Evolutionary conservation across 1,140 invertebrate genomes (phyloP).

Genomic region (Oedothorax gibbosus): DNA sequence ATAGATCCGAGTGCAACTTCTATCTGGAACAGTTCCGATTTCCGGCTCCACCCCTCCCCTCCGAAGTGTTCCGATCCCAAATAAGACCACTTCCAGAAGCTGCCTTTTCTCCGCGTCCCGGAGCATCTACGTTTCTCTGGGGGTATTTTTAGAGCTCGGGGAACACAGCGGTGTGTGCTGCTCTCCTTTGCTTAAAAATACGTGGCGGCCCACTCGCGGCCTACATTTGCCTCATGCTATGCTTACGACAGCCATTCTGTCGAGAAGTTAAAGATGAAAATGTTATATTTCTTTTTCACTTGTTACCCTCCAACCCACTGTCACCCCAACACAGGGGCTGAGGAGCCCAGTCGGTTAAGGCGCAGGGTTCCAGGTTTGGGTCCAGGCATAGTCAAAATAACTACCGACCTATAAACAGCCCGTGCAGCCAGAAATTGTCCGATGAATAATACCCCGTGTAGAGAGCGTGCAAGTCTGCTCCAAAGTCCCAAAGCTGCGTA

Average conservation of each 20-base stretch:
- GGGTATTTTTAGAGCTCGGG: conserved; percentile 33
- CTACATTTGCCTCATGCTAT: conserved; percentile 10
- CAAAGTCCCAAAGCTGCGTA: too few relatives aligned
- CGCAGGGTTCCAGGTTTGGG: too few relatives aligned
- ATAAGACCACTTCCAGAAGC: conserved; percentile 47
- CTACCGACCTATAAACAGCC: too few relatives aligned
- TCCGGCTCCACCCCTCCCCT: conserved; percentile 20
- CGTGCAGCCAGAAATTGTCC: too few relatives aligned
- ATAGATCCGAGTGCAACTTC: background rate
- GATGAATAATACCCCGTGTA: too few relatives aligned
- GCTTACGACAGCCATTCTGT: conserved; percentile 19
- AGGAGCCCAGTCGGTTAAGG: too few relatives aligned
- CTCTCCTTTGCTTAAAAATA: conserved; percentile 23
- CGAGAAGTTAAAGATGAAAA: too few relatives aligned
- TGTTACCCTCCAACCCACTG: too few relatives aligned
- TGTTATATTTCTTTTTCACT: too few relatives aligned
- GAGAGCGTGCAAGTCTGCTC: too few relatives aligned
- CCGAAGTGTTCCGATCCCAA: conserved; percentile 39
- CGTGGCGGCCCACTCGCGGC: conserved; percentile 10
- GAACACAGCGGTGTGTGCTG: conserved; percentile 7
- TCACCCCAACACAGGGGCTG: too few relatives aligned
- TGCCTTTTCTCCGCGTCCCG: conserved; percentile 4
- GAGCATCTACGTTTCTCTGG: conserved; percentile 24
- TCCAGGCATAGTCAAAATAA: too few relatives aligned
- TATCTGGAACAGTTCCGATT: conserved; percentile 22